Base-by-base conservation (phyloP, 2,113 vertebrate species). In the Apistogramma diplotaenia region DNA sequence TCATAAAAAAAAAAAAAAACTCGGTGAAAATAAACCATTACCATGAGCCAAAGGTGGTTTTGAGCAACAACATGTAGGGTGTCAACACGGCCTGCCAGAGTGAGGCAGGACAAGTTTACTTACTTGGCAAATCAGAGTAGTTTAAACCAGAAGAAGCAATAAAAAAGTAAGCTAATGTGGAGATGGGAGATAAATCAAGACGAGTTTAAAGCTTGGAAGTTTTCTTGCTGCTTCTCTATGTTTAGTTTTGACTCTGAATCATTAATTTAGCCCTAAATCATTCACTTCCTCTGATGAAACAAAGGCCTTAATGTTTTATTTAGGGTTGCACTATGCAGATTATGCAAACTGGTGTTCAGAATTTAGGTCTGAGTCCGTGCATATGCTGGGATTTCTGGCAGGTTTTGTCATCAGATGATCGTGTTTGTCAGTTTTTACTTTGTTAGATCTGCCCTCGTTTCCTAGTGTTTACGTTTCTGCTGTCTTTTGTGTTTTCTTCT, bases 1-100 rank as follows among this genome's bases (percentile, higher is more conserved):
- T 76, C 23, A 25, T 21, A 71, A 25, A 19, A 53, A 84, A 80
- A 82, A n/a, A n/a, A n/a, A n/a, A n/a, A 43, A 56, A 56, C 61
- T 79, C 18, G 31, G 54, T 70, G 56, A 40, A 82, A 57, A 8
- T 6, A 76, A 74, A 51, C 77, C 49, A 25, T 58, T 40, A 25
- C 54, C 62, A 67, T 16, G 49, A 67, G 40, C 31, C n/a, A 15
- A 84, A 78, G 71, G 77, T 71, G 54, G 37, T 40, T 62, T 59
- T 85, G 33, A 31, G 9, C 74, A 74, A 56, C 29, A 35, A 57
- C 82, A 21, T 76, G 43, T 29, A 33, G 15, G 46, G 21, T 74
- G 23, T 81, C 71, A 23, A 4, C 29, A n/a, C 19, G 27, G 43
- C 6, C 55, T 59, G n/a, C 29, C 40, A 31, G n/a, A 10, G 18